phyloP scores from a whole-genome alignment of 2,888 invertebrate genomes.

The Lumbricus terrestris region DNA sequence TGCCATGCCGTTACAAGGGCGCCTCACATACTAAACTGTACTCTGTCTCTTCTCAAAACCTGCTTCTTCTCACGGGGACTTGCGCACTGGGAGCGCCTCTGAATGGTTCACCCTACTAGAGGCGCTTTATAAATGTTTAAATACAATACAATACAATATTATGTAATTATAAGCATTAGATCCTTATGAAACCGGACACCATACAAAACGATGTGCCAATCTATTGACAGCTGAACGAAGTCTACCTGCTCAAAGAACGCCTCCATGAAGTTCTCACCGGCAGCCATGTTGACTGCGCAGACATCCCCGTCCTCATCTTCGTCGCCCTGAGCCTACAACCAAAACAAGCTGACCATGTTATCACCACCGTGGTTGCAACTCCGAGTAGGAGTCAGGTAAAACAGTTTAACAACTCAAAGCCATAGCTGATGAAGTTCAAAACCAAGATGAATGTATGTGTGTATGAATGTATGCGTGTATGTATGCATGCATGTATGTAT shows the following conservation, averaged over 20 bases:
- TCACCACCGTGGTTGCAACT: neutral
- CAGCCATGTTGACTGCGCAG: conserved; percentile 12
- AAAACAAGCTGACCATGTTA: neutral
- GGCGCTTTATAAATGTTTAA: too few species aligned
- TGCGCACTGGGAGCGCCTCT: too few species aligned
- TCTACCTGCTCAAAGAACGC: conserved; percentile 14
- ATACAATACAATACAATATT: too few species aligned
- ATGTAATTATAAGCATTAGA: too few species aligned
- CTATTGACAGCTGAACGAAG: neutral
- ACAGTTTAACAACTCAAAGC: neutral
- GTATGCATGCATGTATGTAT: too few species aligned
- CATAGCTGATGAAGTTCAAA: neutral
- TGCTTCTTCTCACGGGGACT: too few species aligned
- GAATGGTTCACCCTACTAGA: too few species aligned
- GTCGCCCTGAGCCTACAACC: neutral
- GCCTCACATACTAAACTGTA: too few species aligned
- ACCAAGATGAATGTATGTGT: too few species aligned
- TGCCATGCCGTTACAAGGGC: too few species aligned
- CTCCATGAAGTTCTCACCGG: conserved; percentile 13
- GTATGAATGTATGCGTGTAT: too few species aligned
- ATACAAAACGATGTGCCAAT: neutral
- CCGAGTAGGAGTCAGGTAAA: neutral
- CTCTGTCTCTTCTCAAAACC: too few species aligned
- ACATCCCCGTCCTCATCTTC: conserved; percentile 4
- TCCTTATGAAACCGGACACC: neutral